phyloP scores from a whole-genome alignment of 2,888 invertebrate genomes.

The Calameuta filiformis region DNA sequence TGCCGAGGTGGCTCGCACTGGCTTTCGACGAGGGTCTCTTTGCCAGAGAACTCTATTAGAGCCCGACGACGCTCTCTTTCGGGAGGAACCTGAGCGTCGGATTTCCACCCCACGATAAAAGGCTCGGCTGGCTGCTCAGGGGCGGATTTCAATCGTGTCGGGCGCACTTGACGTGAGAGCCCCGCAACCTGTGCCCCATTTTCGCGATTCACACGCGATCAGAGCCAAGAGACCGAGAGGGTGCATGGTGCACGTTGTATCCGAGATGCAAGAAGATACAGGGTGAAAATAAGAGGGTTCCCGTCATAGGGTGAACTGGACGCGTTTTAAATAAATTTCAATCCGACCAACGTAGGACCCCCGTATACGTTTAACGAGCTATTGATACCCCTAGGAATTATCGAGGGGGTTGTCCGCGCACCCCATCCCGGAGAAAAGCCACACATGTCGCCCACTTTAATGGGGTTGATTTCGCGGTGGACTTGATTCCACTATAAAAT shows the following conservation, averaged over 20 bases:
- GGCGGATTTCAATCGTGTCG: constrained; percentile 41
- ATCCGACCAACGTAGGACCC: constrained; percentile 37
- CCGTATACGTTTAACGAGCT: constrained; percentile 61
- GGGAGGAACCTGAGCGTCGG: neutral
- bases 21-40: neutral
- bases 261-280: constrained; percentile 14
- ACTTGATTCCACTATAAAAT: constrained; percentile 25
- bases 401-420: neutral
- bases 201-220: constrained; percentile 48
- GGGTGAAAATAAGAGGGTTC: constrained; percentile 21
- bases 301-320: constrained; percentile 24
- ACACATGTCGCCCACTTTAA: constrained; percentile 16
- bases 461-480: constrained; percentile 14
- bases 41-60: neutral
- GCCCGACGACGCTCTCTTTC: neutral
- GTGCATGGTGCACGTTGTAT: neutral
- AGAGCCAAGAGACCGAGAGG: neutral
- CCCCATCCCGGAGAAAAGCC: constrained; percentile 11
- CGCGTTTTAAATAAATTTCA: constrained; percentile 63
- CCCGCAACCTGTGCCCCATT: constrained; percentile 54
- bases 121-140: neutral
- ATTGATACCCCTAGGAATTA: constrained; percentile 52
- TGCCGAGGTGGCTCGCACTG: neutral
- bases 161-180: constrained; percentile 53
- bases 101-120: neutral